These are phyloP conservation scores for Spinibarbus caldwelli DNA, from an alignment of 2,797 vertebrate genomes.

Conservation along the genomic window DNA sequence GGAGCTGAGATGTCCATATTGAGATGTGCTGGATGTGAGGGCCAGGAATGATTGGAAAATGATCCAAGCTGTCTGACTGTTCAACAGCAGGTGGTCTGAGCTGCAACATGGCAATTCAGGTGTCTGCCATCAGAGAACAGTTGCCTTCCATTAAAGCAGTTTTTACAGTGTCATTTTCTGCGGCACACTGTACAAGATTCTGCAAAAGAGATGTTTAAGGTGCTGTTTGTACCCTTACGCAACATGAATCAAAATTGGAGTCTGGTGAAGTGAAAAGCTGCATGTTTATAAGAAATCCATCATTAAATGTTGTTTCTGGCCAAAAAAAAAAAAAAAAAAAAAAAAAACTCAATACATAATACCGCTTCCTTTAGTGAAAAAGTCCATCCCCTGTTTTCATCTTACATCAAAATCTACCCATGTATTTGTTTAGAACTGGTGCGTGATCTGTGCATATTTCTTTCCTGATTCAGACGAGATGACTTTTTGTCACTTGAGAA, in stretches of 20 bases:
- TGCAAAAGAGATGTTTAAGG: not conserved
- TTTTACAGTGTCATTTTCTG: not conserved
- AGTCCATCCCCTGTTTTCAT: too few species aligned
- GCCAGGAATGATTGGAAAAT: constrained; percentile 16
- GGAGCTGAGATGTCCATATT: not conserved
- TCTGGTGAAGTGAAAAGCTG: not conserved
- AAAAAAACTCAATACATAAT: too few species aligned
- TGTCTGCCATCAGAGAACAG: not conserved
- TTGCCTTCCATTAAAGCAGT: not conserved
- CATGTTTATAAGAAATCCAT: not conserved
- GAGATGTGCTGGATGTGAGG: constrained; percentile 12
- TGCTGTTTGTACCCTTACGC: not conserved
- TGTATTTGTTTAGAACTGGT: too few species aligned
- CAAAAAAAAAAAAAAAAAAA: too few species aligned
- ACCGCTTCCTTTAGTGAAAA: too few species aligned
- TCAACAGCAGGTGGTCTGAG: not conserved
- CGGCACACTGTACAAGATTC: not conserved
- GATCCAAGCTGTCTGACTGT: not conserved
- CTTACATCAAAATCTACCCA: too few species aligned
- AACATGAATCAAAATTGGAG: not conserved
- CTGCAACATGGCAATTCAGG: not conserved
- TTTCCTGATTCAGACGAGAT: too few species aligned
- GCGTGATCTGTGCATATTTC: too few species aligned
- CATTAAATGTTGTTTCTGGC: too few species aligned
- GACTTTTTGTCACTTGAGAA: too few species aligned